phyloP scores from a whole-genome alignment of 2,113 vertebrate species.

The Lucifuga dentata region DNA sequence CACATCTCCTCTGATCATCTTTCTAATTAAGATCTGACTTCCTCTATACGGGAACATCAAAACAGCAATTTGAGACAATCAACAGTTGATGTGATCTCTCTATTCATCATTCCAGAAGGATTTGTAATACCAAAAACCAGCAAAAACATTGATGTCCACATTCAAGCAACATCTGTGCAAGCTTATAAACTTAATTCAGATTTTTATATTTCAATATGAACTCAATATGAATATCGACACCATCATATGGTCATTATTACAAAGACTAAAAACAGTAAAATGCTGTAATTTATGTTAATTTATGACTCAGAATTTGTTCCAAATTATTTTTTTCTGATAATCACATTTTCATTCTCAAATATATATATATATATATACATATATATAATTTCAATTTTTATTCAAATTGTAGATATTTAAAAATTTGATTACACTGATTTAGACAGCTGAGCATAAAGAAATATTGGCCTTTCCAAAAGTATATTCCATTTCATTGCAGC shows the following conservation, averaged over 20 bases:
- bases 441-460: constrained; percentile 12
- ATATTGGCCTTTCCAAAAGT: constrained; percentile 12
- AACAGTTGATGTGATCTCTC: constrained; percentile 65
- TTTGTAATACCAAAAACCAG: constrained; percentile 48
- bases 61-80: constrained; percentile 83
- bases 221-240: constrained; percentile 72
- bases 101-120: constrained; percentile 70
- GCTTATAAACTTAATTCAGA: too few species aligned
- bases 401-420: too few species aligned
- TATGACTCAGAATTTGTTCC: constrained; percentile 25
- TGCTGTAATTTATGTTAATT: background rate
- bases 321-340: constrained; percentile 29
- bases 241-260: constrained; percentile 56
- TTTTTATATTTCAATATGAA: constrained; percentile 76
- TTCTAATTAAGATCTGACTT: constrained; percentile 80
- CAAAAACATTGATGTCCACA: constrained; percentile 74
- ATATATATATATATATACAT: too few species aligned
- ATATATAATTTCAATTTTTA: too few species aligned
- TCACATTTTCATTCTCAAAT: constrained; percentile 21
- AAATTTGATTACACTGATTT: constrained; percentile 16
- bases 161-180: constrained; percentile 60
- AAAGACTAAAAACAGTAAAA: constrained; percentile 32
- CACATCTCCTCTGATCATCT: constrained; percentile 81
- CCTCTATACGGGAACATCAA: constrained; percentile 77
- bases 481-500: too few species aligned